Evolutionary conservation across 2,888 invertebrate genomes (phyloP).

Genomic region (Choristoneura rosaceana): DNA sequence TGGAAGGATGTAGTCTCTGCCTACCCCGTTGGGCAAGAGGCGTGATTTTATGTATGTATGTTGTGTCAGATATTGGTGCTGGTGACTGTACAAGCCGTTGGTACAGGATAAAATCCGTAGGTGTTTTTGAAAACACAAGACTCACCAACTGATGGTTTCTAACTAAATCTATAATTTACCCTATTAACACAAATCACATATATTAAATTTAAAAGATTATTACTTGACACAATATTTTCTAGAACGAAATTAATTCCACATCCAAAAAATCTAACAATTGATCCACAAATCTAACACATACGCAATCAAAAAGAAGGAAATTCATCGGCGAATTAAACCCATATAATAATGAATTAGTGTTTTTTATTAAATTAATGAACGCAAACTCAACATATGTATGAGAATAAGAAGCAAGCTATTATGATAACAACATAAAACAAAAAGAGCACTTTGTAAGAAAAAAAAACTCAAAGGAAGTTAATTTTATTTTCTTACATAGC

Average conservation of each 20-base stretch:
- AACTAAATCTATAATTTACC: neutral
- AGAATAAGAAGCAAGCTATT: neutral
- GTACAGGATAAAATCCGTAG: no score
- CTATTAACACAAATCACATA: neutral
- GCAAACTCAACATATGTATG: neutral
- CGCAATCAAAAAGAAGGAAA: neutral
- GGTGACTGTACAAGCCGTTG: no score
- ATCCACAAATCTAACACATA: constrained; percentile 4
- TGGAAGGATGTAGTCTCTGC: no score
- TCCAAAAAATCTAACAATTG: neutral
- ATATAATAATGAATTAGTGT: neutral
- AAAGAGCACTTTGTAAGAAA: constrained; percentile 8
- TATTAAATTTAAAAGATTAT: neutral
- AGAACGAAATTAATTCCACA: neutral
- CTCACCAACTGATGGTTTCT: no score
- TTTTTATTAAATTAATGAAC: neutral
- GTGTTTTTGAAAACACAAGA: no score
- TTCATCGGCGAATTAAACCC: neutral
- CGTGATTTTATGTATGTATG: no score
- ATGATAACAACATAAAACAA: constrained; percentile 16
- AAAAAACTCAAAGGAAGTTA: neutral
- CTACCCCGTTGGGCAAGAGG: no score
- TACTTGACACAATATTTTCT: neutral
- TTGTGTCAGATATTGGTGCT: no score
- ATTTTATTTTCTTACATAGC: neutral